Evolutionary conservation across 2,113 vertebrate genomes (phyloP).

Genomic region (Spea bombifrons): DNA sequence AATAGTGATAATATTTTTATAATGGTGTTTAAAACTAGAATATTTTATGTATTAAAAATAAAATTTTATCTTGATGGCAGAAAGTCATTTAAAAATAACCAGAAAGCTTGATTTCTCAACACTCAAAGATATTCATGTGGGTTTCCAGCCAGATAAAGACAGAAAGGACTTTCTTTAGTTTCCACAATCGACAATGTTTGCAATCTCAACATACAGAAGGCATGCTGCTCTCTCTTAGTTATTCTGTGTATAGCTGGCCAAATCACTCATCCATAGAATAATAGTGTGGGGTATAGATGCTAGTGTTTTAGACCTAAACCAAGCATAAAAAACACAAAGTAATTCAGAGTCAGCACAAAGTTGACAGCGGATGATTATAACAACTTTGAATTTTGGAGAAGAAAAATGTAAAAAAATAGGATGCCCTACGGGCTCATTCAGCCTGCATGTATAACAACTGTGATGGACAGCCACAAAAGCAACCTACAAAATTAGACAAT

Average conservation of each 20-base stretch:
- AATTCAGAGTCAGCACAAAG: slow-evolving; percentile 83
- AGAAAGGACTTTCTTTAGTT: slow-evolving; percentile 66
- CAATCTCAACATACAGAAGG: slow-evolving; percentile 67
- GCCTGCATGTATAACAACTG: slow-evolving; percentile 77
- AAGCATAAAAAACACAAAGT: slow-evolving; percentile 77
- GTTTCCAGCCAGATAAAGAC: slow-evolving; percentile 61
- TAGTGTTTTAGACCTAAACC: slow-evolving; percentile 72
- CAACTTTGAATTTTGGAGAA: slow-evolving; percentile 76
- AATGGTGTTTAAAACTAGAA: too few relatives aligned
- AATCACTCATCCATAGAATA: slow-evolving; percentile 71
- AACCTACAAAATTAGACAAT: slow-evolving; percentile 63
- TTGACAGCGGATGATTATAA: slow-evolving; percentile 87
- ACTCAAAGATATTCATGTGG: slow-evolving; percentile 60
- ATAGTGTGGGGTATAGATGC: slow-evolving; percentile 67
- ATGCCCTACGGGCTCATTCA: slow-evolving; percentile 77
- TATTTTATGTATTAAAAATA: too few relatives aligned
- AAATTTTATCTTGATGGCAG: too few relatives aligned
- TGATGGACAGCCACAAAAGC: slow-evolving; percentile 78
- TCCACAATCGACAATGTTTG: slow-evolving; percentile 67
- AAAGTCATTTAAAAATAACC: too few relatives aligned
- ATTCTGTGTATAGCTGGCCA: slow-evolving; percentile 65
- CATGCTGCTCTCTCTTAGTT: slow-evolving; percentile 60
- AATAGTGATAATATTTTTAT: too few relatives aligned
- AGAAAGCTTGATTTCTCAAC: too few relatives aligned
- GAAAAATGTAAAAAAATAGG: slow-evolving; percentile 85